phyloP scores from a whole-genome alignment of 2,113 vertebrate genomes.

The Fulica atra region DNA sequence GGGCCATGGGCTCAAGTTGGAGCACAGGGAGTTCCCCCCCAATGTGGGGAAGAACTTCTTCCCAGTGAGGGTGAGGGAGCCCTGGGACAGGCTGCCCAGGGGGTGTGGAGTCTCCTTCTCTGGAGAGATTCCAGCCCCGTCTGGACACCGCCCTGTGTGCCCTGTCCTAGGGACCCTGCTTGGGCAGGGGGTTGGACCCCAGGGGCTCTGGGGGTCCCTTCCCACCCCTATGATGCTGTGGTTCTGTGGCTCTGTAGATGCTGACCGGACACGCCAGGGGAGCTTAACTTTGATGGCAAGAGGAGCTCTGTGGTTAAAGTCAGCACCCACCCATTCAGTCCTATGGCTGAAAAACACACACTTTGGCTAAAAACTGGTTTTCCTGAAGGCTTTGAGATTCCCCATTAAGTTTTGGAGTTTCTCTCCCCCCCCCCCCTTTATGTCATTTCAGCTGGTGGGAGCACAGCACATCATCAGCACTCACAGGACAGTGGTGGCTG shows the following conservation, averaged over 20 bases:
- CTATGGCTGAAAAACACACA: fast-evolving
- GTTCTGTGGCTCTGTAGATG: neutral
- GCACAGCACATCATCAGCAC: fast-evolving
- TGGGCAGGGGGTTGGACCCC: too few species aligned
- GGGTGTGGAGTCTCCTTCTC: too few species aligned
- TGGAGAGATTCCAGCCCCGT: too few species aligned
- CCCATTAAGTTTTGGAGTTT: neutral
- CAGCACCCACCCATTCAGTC: fast-evolving
- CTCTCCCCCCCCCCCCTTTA: neutral
- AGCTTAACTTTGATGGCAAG: fast-evolving
- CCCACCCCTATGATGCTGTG: too few species aligned
- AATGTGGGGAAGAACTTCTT: too few species aligned
- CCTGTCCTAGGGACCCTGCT: too few species aligned
- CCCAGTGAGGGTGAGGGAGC: too few species aligned
- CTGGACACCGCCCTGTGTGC: too few species aligned
- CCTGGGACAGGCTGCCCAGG: too few species aligned
- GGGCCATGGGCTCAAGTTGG: too few species aligned
- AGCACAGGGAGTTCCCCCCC: too few species aligned
- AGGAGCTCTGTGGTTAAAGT: neutral
- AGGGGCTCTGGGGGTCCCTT: too few species aligned
- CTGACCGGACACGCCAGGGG: fast-evolving
- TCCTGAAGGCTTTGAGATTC: neutral
- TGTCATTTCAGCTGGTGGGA: fast-evolving
- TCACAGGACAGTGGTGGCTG: fast-evolving
- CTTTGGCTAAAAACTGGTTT: neutral